Base-by-base conservation (phyloP, 2,888 invertebrate species). In the Leistus spinibarbis region DNA sequence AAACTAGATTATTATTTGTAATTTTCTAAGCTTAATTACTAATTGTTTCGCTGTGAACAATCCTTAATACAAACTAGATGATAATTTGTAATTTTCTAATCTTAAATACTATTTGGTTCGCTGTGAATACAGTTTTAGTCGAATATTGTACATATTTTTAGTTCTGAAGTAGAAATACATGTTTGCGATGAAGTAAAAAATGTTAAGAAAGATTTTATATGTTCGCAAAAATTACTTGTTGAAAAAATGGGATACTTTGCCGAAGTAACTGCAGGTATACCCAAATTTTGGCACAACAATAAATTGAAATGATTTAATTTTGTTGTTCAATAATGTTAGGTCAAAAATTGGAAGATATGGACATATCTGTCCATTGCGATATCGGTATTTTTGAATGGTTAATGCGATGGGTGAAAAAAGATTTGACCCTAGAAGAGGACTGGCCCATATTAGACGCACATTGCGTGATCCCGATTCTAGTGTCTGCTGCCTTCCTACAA, bases 291-390 rank as follows among this genome's bases (percentile, higher is more conserved):
- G 13, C 13, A 10, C 7, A 40, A 40, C 0, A 27, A 1, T 10
- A 10, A 40, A 1, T 40, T 10, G 65, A 54, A 57, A 19, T 66
- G 70, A 19, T 60, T 40, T 53, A 60, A 10, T 57, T 2, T 19
- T 5, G 10, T 19, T 60, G n/a, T 22, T 60, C 2, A 54, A 54
- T 54, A 5, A 16, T 81, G 76, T 78, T 80, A 84, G 87, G 91
- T 0, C 95, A 95, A 83, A 89, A 91, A 75, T 85, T 95, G 5
- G 93, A 94, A 82, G 97, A 97, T 81, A 96, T 97, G 91, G 97
- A 98, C 82, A 98, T 98, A 79, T 97, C 97, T 0, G 98, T 98
- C 0, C 98, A 98, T 83, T 98, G 98, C 83, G 98, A 98, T 86
- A 93, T 98, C 75, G 90, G 94, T 83, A 96, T 98, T 77, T 98